Conservation (phyloP, 2,113 vertebrate species). For the Cisticola juncidis region DNA sequence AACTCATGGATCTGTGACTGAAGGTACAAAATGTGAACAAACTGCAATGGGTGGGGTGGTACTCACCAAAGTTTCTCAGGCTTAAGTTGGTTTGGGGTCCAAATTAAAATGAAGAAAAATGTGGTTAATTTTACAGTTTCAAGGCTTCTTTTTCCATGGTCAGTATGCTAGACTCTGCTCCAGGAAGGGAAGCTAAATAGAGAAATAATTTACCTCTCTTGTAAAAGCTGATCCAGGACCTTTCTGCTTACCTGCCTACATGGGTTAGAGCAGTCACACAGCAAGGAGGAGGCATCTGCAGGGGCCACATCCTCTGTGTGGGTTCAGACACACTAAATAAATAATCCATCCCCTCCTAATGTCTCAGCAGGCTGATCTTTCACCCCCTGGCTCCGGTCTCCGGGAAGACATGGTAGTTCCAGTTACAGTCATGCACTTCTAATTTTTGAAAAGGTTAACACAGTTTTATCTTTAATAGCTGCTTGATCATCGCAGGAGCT, state of each 20-base stretch:
- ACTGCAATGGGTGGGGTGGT: too few relatives aligned
- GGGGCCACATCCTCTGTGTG: conserved; percentile 41
- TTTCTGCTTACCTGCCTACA: neutral
- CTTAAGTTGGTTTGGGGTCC: neutral
- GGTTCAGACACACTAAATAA: conserved; percentile 59
- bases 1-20: neutral
- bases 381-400: conserved; percentile 45
- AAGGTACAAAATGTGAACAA: neutral
- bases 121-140: neutral
- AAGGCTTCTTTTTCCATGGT: neutral
- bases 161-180: neutral
- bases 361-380: conserved; percentile 55
- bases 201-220: neutral
- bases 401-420: conserved; percentile 55
- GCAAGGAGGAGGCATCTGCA: conserved; percentile 11
- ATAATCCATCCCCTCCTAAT: conserved; percentile 57
- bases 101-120: neutral
- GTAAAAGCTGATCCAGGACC: neutral
- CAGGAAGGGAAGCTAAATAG: neutral
- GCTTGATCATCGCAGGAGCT: conserved; percentile 72
- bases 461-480: conserved; percentile 71
- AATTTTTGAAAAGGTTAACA: conserved; percentile 76
- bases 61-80: neutral
- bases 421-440: conserved; percentile 59
- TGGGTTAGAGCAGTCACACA: neutral